These are phyloP conservation scores for Rhagologus leucostigma DNA, from an alignment of 2,113 vertebrate species.

Conservation along the genomic window DNA sequence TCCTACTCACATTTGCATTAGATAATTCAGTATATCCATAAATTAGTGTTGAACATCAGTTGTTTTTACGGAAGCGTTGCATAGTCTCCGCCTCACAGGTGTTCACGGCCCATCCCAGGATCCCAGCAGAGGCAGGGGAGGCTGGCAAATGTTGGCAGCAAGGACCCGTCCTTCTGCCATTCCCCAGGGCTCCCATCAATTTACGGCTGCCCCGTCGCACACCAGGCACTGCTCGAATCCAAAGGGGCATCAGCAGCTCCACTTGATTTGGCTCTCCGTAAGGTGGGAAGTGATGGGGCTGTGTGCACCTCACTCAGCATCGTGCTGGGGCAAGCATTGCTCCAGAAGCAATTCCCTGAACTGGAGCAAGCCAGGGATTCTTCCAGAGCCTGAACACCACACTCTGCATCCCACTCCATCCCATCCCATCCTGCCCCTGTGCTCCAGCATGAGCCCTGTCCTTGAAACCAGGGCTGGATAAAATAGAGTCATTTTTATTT, in stretches of 20 bases:
- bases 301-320: neutral
- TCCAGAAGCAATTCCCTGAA: neutral
- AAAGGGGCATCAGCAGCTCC: neutral
- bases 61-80: neutral
- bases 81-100: neutral
- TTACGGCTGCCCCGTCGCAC: fast-evolving
- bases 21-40: neutral
- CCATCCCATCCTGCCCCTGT: neutral
- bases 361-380: neutral
- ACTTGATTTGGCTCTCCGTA: neutral
- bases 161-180: neutral
- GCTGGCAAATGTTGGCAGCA: neutral
- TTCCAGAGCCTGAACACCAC: fast-evolving
- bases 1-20: neutral
- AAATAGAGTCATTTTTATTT: conserved; percentile 18
- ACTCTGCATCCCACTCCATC: fast-evolving
- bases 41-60: conserved; percentile 9
- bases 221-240: neutral
- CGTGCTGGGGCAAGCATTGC: fast-evolving
- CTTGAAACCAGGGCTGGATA: neutral
- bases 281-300: neutral
- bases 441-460: neutral
- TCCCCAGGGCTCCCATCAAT: neutral
- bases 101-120: neutral
- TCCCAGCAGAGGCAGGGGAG: neutral